phyloP scores from a whole-genome alignment of 2,888 invertebrate species.

The Eurois occulta region DNA sequence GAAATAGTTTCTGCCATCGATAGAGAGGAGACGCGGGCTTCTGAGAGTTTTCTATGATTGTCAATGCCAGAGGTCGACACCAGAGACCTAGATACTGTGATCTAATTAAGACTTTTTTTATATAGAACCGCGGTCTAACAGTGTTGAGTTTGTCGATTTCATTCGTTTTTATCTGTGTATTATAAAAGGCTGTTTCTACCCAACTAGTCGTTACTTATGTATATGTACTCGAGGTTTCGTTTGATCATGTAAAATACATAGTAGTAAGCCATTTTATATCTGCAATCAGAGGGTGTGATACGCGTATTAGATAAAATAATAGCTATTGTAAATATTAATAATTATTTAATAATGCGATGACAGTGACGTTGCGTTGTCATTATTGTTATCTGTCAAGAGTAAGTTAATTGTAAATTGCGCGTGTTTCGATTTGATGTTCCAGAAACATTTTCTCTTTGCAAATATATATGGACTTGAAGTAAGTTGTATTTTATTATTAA shows the following conservation, averaged over 20 bases:
- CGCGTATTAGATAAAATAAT: constrained; percentile 47
- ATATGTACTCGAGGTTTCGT: constrained; percentile 71
- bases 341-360: constrained; percentile 31
- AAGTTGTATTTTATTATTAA: constrained; percentile 53
- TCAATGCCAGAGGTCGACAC: constrained; percentile 86
- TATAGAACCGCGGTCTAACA: constrained; percentile 80
- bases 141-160: constrained; percentile 77
- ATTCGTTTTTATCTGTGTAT: constrained; percentile 70
- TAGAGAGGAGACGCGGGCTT: constrained; percentile 91
- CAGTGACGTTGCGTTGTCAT: constrained; percentile 32
- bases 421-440: constrained; percentile 29
- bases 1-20: constrained; percentile 92
- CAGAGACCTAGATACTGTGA: constrained; percentile 89
- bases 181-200: constrained; percentile 79
- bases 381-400: constrained; percentile 49
- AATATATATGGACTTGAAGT: constrained; percentile 55
- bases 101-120: constrained; percentile 87
- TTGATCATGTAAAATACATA: constrained; percentile 68
- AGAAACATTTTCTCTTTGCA: constrained; percentile 55
- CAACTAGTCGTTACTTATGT: constrained; percentile 81
- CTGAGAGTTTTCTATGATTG: constrained; percentile 92
- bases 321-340: constrained; percentile 53
- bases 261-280: constrained; percentile 62
- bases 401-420: constrained; percentile 22
- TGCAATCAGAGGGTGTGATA: constrained; percentile 55